Base-by-base conservation (phyloP, 2,888 invertebrate genomes). In the Pyrocoelia pectoralis region DNA sequence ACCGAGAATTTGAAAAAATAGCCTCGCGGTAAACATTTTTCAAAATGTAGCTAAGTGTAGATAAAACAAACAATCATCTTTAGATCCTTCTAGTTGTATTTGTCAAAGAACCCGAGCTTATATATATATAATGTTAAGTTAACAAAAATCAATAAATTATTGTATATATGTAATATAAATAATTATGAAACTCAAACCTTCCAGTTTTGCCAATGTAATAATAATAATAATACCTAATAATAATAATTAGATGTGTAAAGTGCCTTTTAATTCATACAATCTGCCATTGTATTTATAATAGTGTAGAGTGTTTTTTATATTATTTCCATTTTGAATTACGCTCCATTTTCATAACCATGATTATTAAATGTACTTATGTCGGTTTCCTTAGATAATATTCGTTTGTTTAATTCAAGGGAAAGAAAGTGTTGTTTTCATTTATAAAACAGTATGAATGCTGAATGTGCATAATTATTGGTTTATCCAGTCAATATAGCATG, bases 401-500 rank as follows among this genome's bases (percentile, higher is more conserved):
- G 13, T 28, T 14, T 17, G 29, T 46, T 33, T 8, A n/a, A 2
- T 33, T 10, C 2, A 2, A 12, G n/a, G 28, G 15, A 12, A 17
- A 41, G 28, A 15, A 14, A n/a, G 10, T 2, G n/a, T 52, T 29
- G 8, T 15, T 54, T 71, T 66, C 40, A 70, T 71, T 69, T n/a
- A n/a, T n/a, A 66, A 73, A 65, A 70, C 72, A 63, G 76, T 72
- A 74, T 77, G 77, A 76, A 74, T 77, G 78, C 76, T 80, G 78
- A 76, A 72, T 78, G 79, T 79, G 77, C 74, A 33, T 69, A 72
- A 68, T 68, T 70, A 76, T 81, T 81, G 74, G 76, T 77, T 78
- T 81, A 80, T 81, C 81, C 81, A 80, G 81, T 81, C 80, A 81
- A 81, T 81, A 81, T 74, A 76, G 69, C 46, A 66, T 81, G 78